A percentile compares a stretch with the other conserved stretches of the same genome.
phyloP scores from a whole-genome alignment of 2,113 vertebrate genomes.

The Lamprotornis superbus region DNA sequence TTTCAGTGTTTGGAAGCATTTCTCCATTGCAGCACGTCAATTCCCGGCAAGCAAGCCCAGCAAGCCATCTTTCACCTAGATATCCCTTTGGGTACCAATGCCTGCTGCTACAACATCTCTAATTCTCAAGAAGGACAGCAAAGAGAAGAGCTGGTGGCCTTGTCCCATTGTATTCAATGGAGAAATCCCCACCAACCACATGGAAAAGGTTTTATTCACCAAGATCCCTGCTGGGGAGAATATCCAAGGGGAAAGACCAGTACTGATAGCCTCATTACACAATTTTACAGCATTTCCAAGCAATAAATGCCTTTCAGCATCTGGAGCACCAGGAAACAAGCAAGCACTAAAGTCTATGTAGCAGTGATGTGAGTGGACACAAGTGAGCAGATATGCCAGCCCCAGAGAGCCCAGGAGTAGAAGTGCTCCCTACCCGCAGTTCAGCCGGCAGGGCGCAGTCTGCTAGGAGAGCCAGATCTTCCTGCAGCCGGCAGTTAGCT shows the following conservation, averaged over 20 bases:
- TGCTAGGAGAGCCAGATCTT: constrained; percentile 89
- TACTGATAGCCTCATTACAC: not conserved
- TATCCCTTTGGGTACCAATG: not conserved
- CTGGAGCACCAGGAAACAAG: not conserved
- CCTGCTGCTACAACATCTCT: not conserved
- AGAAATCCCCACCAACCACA: not conserved
- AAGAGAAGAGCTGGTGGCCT: not conserved
- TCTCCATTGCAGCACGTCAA: not conserved
- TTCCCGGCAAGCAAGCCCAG: not conserved
- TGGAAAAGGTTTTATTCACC: not conserved
- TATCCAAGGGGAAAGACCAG: not conserved
- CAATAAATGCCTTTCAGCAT: not conserved
- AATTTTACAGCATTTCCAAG: not conserved
- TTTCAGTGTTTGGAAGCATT: not conserved
- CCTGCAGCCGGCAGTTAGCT: constrained; percentile 83
- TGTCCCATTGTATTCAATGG: not conserved
- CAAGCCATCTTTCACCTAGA: not conserved
- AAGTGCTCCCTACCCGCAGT: constrained; percentile 79
- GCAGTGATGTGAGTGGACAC: not conserved
- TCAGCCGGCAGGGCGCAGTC: constrained; percentile 88
- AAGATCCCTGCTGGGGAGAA: not conserved
- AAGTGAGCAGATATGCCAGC: not conserved
- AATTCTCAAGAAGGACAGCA: not conserved
- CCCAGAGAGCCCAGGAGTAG: not conserved
- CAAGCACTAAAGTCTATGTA: not conserved